Evolutionary conservation across 2,888 invertebrate genomes (phyloP), one percentile per base, ranked within the genome.

Genomic region (Drosophila emarginata): DNA sequence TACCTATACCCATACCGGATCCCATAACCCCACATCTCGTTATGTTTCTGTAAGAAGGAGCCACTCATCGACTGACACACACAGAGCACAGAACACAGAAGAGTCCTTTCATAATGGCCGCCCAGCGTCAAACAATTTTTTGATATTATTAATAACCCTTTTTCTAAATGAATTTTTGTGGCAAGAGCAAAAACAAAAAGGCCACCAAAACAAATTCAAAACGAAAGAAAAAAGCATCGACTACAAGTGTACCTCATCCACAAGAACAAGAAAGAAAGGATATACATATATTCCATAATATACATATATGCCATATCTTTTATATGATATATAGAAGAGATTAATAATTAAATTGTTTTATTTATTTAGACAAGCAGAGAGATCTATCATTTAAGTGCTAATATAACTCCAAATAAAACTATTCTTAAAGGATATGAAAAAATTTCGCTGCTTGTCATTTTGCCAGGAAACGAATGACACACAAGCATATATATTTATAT

Each of bases 101-200:
- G 4, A 39, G 32, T 23, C 21, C 45, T 57, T 53, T 12, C 36
- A 61, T 69, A 71, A 80, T 74, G 74, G 73, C 58, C 67, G 74
- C 64, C 69, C 59, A 64, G 76, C 83, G 68, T 83, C 83, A 79
- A 75, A 79, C 28, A 53, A 32, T 18, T 23, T 39, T 75, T 86
- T 83, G 78, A 76, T 83, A 81, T 79, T 83, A 83, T 83, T 83
- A 86, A 83, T 86, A 83, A 83, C 79, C 83, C 79, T 83, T 83
- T 86, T 78, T 76, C 79, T 70, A 86, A 83, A 83, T 83, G 83
- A 80, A 83, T 73, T 83, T 86, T 74, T 83, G 86, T 80, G 84
- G 84, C 86, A 64, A 36, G 36, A 28, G 54, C 15, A 53, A 32
- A 14, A 32, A 32, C 14, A 26, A 32, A 36, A 28, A 18, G n/a